phyloP scores from a whole-genome alignment of 2,113 vertebrate genomes.

The Formicarius rufipectus region DNA sequence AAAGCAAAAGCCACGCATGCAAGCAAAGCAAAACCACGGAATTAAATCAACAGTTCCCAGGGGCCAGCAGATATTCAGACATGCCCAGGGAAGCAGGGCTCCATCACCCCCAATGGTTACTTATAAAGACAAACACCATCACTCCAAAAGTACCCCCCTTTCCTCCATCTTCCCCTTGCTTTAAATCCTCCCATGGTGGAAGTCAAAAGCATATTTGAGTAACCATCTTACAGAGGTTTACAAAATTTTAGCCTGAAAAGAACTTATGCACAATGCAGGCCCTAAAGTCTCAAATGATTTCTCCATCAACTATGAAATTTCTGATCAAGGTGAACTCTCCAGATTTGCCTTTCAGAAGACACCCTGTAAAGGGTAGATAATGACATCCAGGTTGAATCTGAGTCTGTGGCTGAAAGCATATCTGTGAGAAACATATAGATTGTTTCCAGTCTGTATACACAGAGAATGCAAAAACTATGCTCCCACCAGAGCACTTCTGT shows the following conservation, averaged over 20 bases:
- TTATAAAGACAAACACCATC: background rate
- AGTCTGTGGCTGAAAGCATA: background rate
- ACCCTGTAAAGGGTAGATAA: background rate
- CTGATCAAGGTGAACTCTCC: background rate
- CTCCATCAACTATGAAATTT: background rate
- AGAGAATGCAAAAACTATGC: background rate
- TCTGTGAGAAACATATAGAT: background rate
- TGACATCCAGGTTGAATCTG: background rate
- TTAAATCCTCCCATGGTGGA: background rate
- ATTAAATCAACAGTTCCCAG: background rate
- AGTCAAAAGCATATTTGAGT: background rate
- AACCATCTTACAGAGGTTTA: background rate
- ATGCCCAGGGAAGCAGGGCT: background rate
- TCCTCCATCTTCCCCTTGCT: background rate
- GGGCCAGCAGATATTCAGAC: background rate
- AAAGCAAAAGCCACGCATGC: background rate
- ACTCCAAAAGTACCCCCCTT: background rate
- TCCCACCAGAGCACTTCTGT: background rate
- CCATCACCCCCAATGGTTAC: background rate
- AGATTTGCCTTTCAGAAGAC: background rate
- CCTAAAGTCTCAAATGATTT: background rate
- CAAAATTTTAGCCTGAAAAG: background rate
- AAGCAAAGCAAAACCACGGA: background rate
- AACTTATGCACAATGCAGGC: background rate
- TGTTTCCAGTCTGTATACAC: background rate